These are phyloP conservation scores for Microhierax caerulescens DNA, from an alignment of 2,797 vertebrate species.

Conservation along the genomic window DNA sequence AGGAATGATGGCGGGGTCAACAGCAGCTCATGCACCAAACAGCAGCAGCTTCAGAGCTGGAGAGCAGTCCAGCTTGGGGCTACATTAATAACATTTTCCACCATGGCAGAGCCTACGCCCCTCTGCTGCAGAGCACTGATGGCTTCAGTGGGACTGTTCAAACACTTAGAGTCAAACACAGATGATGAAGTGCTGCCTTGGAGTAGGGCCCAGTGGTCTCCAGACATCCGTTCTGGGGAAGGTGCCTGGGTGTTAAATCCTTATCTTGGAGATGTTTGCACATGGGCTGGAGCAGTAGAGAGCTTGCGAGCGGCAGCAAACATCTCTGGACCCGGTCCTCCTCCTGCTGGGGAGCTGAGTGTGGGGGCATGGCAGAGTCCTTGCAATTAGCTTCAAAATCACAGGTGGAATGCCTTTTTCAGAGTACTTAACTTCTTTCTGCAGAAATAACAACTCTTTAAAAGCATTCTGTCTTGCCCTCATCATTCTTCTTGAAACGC, in stretches of 20 bases:
- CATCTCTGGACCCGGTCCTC: neutral
- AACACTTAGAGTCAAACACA: neutral
- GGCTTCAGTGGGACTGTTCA: neutral
- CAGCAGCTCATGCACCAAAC: neutral
- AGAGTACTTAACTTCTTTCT: neutral
- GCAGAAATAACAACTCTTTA: neutral
- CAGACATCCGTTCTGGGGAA: neutral
- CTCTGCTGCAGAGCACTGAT: neutral
- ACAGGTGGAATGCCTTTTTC: neutral
- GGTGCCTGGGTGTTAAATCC: neutral
- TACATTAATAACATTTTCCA: neutral
- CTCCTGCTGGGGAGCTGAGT: neutral
- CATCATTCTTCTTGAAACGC: neutral
- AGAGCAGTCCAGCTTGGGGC: neutral
- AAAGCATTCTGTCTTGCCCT: neutral
- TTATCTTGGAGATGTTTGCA: neutral
- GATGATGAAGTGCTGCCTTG: slow-evolving; percentile 20
- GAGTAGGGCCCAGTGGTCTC: neutral
- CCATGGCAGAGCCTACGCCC: neutral
- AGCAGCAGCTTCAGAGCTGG: neutral
- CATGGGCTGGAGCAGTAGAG: fast-evolving
- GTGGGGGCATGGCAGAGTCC: neutral
- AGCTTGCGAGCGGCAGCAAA: neutral
- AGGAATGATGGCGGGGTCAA: neutral
- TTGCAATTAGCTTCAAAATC: neutral